These are phyloP conservation scores for Molossus alvarezi DNA, from an alignment of 2,797 vertebrate species.

Conservation along the genomic window DNA sequence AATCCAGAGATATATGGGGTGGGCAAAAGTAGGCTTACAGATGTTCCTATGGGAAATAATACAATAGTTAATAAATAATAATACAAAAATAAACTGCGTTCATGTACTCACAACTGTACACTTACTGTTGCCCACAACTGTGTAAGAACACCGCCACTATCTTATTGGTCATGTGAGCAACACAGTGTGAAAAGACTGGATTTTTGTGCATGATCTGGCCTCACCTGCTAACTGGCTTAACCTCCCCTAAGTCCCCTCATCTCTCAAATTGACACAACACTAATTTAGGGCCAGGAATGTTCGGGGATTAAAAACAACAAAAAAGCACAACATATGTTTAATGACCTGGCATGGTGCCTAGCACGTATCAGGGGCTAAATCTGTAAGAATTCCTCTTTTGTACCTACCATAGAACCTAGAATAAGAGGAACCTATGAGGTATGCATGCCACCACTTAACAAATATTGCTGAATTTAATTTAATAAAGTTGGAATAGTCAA, in stretches of 20 bases:
- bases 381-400: not conserved
- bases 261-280: not conserved
- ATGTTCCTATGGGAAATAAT: not conserved
- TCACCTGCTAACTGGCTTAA: not conserved
- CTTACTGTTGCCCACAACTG: not conserved
- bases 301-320: not conserved
- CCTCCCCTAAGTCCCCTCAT: not conserved
- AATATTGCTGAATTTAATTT: slow-evolving; percentile 9
- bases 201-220: not conserved
- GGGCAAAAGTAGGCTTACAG: not conserved
- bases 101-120: not conserved
- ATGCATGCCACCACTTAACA: not conserved
- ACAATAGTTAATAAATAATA: not conserved
- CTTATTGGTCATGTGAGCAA: not conserved
- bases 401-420: not conserved
- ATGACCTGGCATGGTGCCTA: not conserved
- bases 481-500: not conserved
- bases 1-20: not conserved
- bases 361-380: not conserved
- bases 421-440: not conserved
- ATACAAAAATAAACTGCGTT: not conserved
- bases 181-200: not conserved
- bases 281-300: not conserved
- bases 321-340: not conserved
- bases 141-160: not conserved